Evolutionary conservation across 2,113 vertebrate species (phyloP).

Genomic region (Rissa tridactyla): DNA sequence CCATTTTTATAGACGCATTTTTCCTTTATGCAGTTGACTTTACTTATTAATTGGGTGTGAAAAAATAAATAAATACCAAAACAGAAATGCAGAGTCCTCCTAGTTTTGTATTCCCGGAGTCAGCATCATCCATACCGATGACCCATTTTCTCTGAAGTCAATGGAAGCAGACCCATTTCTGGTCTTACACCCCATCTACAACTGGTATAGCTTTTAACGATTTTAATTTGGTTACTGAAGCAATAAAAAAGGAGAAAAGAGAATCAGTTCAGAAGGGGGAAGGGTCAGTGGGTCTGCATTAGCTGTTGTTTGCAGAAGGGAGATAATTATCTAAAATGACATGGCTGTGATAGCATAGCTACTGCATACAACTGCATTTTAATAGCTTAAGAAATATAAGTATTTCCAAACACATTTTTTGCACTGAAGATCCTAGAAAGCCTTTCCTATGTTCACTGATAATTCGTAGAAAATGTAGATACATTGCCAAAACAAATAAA

Average conservation of each 20-base stretch:
- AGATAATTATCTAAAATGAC: neutral
- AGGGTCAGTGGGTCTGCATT: neutral
- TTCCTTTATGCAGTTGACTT: neutral
- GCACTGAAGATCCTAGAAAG: slow-evolving; percentile 17
- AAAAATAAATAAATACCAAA: neutral
- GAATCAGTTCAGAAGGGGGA: neutral
- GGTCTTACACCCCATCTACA: neutral
- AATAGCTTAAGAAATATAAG: neutral
- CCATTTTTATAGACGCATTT: neutral
- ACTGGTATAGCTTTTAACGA: neutral
- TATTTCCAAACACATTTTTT: slow-evolving; percentile 21
- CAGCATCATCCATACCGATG: neutral
- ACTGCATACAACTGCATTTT: neutral
- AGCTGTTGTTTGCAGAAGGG: neutral
- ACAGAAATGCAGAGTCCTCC: neutral
- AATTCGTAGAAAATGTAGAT: slow-evolving; percentile 28
- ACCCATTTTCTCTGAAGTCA: neutral
- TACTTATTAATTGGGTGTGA: neutral
- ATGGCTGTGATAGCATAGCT: neutral
- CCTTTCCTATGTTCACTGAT: neutral
- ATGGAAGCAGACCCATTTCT: neutral
- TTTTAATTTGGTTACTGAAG: neutral
- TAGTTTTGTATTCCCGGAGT: neutral
- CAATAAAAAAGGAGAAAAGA: neutral
- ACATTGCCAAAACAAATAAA: slow-evolving; percentile 38